Conservation (phyloP, 1,140 invertebrate genomes). For the Hypothenemus hampei region DNA sequence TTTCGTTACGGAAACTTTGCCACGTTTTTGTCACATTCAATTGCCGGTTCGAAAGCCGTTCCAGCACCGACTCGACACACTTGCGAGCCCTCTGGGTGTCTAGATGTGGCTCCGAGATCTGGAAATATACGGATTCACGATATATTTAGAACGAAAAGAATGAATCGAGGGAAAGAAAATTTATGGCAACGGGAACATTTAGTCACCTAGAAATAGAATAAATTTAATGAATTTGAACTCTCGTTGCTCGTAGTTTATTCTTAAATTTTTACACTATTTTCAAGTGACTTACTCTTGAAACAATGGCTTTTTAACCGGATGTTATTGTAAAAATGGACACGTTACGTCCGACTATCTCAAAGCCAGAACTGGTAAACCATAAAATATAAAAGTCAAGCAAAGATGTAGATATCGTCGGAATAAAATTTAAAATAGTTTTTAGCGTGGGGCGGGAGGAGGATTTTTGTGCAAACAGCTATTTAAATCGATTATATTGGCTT, state of each 20-base stretch:
- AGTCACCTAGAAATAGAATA: conserved; percentile 15
- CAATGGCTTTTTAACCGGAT: too few species aligned
- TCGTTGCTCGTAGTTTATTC: too few species aligned
- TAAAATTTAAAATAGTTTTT: conserved; percentile 17
- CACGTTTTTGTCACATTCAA: conserved; percentile 60
- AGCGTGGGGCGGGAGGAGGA: conserved; percentile 5
- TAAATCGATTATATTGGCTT: conserved; percentile 25
- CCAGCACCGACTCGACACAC: conserved; percentile 65
- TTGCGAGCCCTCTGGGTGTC: conserved; percentile 63
- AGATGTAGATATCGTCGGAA: conserved; percentile 20
- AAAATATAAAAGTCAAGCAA: not conserved
- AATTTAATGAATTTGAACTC: conserved; percentile 4
- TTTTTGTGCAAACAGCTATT: conserved; percentile 23
- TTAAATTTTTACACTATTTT: too few species aligned
- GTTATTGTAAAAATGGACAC: too few species aligned
- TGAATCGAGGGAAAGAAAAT: conserved; percentile 14
- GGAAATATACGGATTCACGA: conserved; percentile 31
- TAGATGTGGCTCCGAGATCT: conserved; percentile 72
- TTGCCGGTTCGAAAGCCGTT: conserved; percentile 64
- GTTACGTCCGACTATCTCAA: too few species aligned
- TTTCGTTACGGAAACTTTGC: conserved; percentile 62
- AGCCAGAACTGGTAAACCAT: too few species aligned
- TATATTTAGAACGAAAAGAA: conserved; percentile 23
- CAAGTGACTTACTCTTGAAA: too few species aligned
- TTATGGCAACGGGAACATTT: conserved; percentile 17